These are phyloP conservation scores for Chymomyza caudatula DNA, from an alignment of 2,888 invertebrate species.

Conservation along the genomic window DNA sequence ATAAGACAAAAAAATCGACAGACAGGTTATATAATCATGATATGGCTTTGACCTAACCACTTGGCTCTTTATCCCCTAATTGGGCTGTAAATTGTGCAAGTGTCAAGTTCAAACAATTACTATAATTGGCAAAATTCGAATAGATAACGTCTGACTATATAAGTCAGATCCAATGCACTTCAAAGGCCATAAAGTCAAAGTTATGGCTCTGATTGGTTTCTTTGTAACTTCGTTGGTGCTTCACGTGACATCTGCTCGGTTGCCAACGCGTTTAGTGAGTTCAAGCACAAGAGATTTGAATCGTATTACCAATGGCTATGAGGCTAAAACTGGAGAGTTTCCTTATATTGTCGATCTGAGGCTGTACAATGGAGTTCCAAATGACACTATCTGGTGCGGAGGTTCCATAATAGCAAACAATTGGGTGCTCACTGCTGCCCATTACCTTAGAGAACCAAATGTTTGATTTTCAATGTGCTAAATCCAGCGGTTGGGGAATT, in stretches of 20 bases:
- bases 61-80: background rate
- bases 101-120: background rate
- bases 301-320: background rate
- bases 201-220: too few species aligned
- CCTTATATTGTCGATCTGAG: background rate
- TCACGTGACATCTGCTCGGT: too few species aligned
- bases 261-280: too few species aligned
- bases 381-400: background rate
- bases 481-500: background rate
- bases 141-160: too few species aligned
- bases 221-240: too few species aligned
- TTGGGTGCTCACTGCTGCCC: constrained; percentile 10
- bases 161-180: background rate
- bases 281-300: too few species aligned
- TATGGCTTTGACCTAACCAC: too few species aligned
- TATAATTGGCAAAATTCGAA: background rate
- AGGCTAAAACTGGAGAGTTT: background rate
- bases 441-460: background rate
- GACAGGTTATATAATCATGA: too few species aligned
- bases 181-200: background rate
- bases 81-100: background rate
- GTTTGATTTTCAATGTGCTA: background rate
- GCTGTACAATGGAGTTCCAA: background rate
- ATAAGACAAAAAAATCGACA: too few species aligned
- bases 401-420: constrained; percentile 2